phyloP scores from a whole-genome alignment of 2,797 vertebrate species.

The Tapera naevia region DNA sequence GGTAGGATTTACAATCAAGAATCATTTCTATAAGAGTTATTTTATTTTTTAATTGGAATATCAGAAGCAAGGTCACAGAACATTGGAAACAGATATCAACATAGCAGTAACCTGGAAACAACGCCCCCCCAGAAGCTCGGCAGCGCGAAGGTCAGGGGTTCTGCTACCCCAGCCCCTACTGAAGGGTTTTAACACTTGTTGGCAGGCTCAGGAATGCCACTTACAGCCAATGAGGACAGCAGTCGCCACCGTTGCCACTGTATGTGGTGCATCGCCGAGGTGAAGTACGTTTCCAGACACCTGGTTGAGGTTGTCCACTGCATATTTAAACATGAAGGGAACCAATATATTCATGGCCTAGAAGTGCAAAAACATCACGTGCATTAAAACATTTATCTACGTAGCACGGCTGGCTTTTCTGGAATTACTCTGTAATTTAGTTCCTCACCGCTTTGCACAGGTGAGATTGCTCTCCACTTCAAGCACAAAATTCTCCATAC shows the following conservation, averaged over 20 bases:
- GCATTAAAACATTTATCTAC: conserved; percentile 2
- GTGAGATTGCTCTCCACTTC: neutral
- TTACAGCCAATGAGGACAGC: conserved; percentile 96
- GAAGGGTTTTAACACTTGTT: conserved; percentile 75
- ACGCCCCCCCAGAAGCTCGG: neutral
- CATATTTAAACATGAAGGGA: conserved; percentile 99
- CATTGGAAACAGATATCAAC: neutral
- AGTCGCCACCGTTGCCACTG: conserved; percentile 94
- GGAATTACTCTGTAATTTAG: conserved; percentile 8
- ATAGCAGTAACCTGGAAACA: neutral
- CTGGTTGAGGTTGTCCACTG: conserved; percentile 96
- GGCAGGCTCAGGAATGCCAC: conserved; percentile 78
- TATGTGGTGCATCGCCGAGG: conserved; percentile 91
- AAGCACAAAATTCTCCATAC: neutral
- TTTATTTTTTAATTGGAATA: conserved; percentile 43
- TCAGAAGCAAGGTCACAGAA: conserved; percentile 14
- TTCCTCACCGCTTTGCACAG: neutral
- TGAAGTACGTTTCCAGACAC: conserved; percentile 94
- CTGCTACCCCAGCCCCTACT: conserved; percentile 73
- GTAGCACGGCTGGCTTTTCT: neutral
- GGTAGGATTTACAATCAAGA: neutral
- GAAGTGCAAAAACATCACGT: conserved; percentile 60
- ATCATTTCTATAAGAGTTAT: neutral
- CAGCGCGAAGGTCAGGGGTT: conserved; percentile 70
- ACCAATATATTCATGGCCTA: conserved; percentile 95